phyloP scores from a whole-genome alignment of 2,797 vertebrate species.

The Semotilus atromaculatus region DNA sequence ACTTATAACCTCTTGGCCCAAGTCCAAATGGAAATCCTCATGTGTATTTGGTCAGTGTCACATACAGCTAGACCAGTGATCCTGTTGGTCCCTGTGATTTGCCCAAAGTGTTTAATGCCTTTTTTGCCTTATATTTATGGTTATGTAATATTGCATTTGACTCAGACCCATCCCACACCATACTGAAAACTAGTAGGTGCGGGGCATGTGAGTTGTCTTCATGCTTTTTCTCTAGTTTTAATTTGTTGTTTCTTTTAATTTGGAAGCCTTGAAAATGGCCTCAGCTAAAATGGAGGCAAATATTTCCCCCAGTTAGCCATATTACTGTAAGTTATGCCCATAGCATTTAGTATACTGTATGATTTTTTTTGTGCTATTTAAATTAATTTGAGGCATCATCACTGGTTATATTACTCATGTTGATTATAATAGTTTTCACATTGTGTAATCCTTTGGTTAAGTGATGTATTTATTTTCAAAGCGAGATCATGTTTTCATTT shows the following conservation, averaged over 20 bases:
- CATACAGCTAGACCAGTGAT: slow-evolving; percentile 16
- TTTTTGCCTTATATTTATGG: slow-evolving; percentile 38
- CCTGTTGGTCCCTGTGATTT: slow-evolving; percentile 12
- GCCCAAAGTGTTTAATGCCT: background rate
- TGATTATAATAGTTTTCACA: slow-evolving; percentile 32
- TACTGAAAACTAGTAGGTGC: slow-evolving; percentile 17
- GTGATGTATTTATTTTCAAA: slow-evolving; percentile 53
- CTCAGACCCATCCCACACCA: slow-evolving; percentile 34
- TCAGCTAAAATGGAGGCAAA: background rate
- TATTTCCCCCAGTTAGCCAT: slow-evolving; percentile 2
- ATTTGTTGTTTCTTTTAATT: slow-evolving; percentile 20
- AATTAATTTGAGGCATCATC: background rate
- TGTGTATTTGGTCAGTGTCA: slow-evolving; percentile 11
- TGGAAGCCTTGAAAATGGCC: background rate
- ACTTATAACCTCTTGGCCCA: slow-evolving; percentile 39
- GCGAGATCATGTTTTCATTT: slow-evolving; percentile 40
- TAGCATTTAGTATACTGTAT: background rate
- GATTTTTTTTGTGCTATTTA: background rate
- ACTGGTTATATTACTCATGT: background rate
- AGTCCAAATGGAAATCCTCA: slow-evolving; percentile 43
- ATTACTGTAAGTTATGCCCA: background rate
- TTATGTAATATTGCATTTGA: slow-evolving; percentile 45
- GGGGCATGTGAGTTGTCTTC: background rate
- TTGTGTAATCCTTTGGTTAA: slow-evolving; percentile 42
- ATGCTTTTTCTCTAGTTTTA: background rate